phyloP scores from a whole-genome alignment of 2,888 invertebrate genomes.

The Loripinus fragilis region DNA sequence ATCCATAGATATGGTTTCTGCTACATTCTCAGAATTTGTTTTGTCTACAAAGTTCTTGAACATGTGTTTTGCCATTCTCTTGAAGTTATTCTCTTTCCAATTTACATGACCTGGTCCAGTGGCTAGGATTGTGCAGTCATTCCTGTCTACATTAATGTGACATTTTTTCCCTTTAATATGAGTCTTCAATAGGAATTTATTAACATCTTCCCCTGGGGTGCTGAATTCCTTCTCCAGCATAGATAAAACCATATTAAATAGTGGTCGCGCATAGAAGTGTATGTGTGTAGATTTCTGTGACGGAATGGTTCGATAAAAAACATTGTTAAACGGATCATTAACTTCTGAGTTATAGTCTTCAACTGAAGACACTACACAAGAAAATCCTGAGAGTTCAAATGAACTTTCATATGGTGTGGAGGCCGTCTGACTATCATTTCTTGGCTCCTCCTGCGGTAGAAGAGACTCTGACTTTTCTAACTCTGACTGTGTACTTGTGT shows the following conservation, averaged over 20 bases:
- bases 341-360: neutral
- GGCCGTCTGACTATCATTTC: neutral
- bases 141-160: neutral
- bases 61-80: neutral
- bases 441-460: neutral
- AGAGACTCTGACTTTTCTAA: neutral
- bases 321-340: neutral
- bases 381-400: constrained; percentile 2
- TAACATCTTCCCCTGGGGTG: neutral
- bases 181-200: neutral
- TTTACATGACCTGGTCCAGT: neutral
- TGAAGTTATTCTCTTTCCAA: constrained; percentile 6
- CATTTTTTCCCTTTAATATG: constrained; percentile 1
- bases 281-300: constrained; percentile 3
- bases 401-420: neutral
- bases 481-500: no score
- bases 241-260: neutral
- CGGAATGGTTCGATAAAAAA: neutral
- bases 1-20: neutral
- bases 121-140: neutral
- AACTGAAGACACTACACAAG: neutral
- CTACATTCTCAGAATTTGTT: neutral
- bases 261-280: neutral
- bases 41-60: neutral
- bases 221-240: neutral